These are phyloP conservation scores for Latrodectus hesperus DNA, from an alignment of 2,888 invertebrate genomes.

Conservation along the genomic window DNA sequence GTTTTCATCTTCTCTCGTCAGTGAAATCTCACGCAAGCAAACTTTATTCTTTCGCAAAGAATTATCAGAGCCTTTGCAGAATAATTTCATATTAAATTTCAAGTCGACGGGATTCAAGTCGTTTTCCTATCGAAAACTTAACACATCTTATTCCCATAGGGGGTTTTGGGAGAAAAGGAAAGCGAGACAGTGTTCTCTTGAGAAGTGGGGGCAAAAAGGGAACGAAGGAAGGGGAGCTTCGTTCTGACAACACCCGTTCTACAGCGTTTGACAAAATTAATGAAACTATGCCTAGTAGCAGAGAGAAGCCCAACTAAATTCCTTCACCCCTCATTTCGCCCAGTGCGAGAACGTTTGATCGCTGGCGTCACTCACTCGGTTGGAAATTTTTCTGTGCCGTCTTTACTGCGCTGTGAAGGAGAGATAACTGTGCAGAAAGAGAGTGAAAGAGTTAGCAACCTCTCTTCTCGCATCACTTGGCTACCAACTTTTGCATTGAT, in stretches of 20 bases:
- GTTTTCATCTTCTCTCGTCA: slow-evolving; percentile 18
- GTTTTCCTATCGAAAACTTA: slow-evolving; percentile 65
- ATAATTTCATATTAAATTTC: slow-evolving; percentile 67
- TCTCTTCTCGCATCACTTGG: slow-evolving; percentile 48
- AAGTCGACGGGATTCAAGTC: slow-evolving; percentile 46
- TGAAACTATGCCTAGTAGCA: slow-evolving; percentile 63
- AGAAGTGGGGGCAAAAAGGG: slow-evolving; percentile 8
- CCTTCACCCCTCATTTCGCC: slow-evolving; percentile 63
- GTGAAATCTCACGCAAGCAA: slow-evolving; percentile 37
- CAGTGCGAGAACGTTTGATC: slow-evolving; percentile 56
- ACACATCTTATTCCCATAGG: slow-evolving; percentile 62
- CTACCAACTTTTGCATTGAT: slow-evolving; percentile 68
- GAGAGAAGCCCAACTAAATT: slow-evolving; percentile 28
- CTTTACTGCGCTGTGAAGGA: slow-evolving; percentile 36
- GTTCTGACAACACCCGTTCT: slow-evolving; percentile 67
- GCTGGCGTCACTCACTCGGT: slow-evolving; percentile 50
- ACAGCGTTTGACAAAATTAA: slow-evolving; percentile 69
- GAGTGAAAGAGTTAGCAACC: slow-evolving; percentile 50
- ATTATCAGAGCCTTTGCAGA: slow-evolving; percentile 63
- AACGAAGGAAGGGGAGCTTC: slow-evolving; percentile 6
- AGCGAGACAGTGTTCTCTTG: slow-evolving; percentile 1
- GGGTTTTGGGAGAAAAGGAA: slow-evolving; percentile 17
- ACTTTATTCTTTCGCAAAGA: slow-evolving; percentile 60
- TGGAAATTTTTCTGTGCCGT: slow-evolving; percentile 60
- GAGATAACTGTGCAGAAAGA: slow-evolving; percentile 40